Evolutionary conservation across 2,888 invertebrate species (phyloP).

Genomic region (Synergus laeviventris): DNA sequence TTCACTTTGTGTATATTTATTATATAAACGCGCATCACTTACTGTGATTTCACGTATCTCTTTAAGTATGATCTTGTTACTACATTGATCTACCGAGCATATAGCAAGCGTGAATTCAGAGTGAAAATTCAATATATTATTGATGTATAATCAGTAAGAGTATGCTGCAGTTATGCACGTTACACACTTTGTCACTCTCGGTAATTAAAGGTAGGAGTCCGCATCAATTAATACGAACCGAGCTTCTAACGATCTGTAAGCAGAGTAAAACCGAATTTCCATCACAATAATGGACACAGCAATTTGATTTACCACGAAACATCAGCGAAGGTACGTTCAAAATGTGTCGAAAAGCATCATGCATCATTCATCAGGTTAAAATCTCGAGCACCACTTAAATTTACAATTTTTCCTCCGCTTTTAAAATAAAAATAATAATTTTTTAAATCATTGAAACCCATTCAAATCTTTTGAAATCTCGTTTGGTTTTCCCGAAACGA

Average conservation of each 20-base stretch:
- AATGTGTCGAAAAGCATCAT: conserved; percentile 12
- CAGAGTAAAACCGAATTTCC: conserved; percentile 34
- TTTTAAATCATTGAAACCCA: too few species aligned
- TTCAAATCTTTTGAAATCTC: too few species aligned
- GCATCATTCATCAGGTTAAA: not conserved
- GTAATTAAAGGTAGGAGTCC: conserved; percentile 30
- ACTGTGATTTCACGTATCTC: not conserved
- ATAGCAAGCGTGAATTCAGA: conserved; percentile 9
- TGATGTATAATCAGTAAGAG: conserved; percentile 8
- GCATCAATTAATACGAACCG: conserved; percentile 36
- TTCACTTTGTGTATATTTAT: not conserved
- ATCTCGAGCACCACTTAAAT: not conserved
- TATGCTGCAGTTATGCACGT: conserved; percentile 4
- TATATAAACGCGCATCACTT: not conserved
- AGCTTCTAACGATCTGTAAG: conserved; percentile 36
- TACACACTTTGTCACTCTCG: conserved; percentile 39
- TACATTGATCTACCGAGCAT: not conserved
- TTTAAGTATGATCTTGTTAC: not conserved
- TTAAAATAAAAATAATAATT: not conserved
- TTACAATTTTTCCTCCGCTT: not conserved
- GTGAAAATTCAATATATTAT: conserved; percentile 37
- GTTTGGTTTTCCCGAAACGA: too few species aligned
- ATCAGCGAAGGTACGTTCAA: conserved; percentile 17
- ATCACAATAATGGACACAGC: conserved; percentile 34
- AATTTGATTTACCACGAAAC: conserved; percentile 31